phyloP scores from a whole-genome alignment of 2,113 vertebrate genomes.

The Odocoileus hemionus region DNA sequence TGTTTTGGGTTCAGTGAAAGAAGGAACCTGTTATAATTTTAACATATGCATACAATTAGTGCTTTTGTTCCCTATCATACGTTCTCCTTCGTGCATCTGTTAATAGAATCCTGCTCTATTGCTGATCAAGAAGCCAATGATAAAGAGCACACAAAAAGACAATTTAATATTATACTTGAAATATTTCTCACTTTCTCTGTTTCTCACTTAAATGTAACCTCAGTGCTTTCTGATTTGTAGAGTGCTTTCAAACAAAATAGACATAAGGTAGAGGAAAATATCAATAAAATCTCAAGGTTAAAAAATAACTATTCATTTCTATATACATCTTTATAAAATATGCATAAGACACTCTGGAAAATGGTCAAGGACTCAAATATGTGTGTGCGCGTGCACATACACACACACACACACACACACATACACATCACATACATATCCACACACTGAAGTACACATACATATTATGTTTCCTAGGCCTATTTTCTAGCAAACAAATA shows the following conservation, averaged over 20 bases:
- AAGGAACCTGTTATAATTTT: neutral
- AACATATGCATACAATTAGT: neutral
- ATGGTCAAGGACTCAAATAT: neutral
- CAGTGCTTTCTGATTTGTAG: neutral
- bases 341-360: neutral
- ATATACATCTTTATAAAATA: neutral
- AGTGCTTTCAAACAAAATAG: neutral
- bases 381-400: fast-evolving
- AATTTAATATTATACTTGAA: neutral
- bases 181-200: neutral
- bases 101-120: neutral
- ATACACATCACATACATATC: neutral
- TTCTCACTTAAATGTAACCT: neutral
- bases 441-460: neutral
- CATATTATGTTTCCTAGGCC: neutral
- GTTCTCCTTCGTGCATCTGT: neutral
- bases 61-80: neutral
- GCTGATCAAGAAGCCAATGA: neutral
- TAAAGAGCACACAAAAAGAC: neutral
- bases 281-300: neutral
- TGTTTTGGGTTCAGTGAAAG: neutral
- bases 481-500: neutral
- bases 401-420: fast-evolving
- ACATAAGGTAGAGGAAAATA: neutral
- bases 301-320: neutral